Conservation (phyloP, 2,113 vertebrate species). For the Dromaius novaehollandiae region DNA sequence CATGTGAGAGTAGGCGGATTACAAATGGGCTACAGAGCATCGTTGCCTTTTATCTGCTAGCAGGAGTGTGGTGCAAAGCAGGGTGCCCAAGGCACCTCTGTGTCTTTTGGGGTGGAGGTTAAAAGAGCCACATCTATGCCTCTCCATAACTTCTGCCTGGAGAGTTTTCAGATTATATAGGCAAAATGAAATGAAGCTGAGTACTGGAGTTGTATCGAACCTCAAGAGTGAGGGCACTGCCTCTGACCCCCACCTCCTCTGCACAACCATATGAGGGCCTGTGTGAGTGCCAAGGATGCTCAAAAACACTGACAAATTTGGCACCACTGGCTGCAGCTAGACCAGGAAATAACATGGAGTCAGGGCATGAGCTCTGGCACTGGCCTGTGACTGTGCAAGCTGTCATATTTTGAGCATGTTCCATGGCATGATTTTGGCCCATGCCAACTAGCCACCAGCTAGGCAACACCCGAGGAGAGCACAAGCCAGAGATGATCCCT, state of each 20-base stretch:
- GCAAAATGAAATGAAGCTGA: not conserved
- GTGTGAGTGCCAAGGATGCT: not conserved
- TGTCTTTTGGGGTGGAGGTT: not conserved
- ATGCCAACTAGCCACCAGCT: not conserved
- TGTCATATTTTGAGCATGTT: not conserved
- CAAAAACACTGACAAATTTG: not conserved
- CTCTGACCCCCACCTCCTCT: not conserved
- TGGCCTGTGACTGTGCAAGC: not conserved
- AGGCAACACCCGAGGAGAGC: not conserved
- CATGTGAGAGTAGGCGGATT: not conserved
- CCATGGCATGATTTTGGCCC: not conserved
- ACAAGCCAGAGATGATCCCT: not conserved
- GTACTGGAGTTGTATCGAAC: accelerated
- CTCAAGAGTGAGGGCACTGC: not conserved
- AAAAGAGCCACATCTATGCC: not conserved
- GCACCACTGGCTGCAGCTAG: not conserved
- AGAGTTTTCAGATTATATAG: not conserved
- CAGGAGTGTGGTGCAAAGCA: not conserved
- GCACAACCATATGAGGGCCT: not conserved
- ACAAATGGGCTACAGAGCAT: not conserved
- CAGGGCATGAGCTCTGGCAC: not conserved
- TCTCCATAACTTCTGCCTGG: not conserved
- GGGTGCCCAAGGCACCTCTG: not conserved
- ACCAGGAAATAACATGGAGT: not conserved
- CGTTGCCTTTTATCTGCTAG: accelerated